Percentiles rank a stretch among this genome's conserved stretches.
Conservation (phyloP, 2,888 invertebrate genomes). For the Branchellion lobata region DNA sequence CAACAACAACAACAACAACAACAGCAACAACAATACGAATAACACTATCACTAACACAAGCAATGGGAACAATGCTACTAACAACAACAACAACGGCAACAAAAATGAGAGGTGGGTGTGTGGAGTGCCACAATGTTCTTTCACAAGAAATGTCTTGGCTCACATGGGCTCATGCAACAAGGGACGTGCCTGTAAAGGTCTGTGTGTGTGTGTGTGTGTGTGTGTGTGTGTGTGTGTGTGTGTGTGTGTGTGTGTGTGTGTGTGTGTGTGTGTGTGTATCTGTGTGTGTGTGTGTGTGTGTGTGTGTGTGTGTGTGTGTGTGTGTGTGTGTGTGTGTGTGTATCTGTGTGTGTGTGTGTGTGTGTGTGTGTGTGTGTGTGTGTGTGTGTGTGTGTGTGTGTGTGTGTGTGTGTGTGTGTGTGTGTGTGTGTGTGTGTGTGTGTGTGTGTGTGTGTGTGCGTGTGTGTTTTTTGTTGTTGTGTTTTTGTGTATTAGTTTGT, state of each 20-base stretch:
- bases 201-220: background rate
- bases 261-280: conserved; percentile 24
- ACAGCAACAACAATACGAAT: no score
- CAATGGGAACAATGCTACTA: no score
- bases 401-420: conserved; percentile 25
- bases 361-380: conserved; percentile 20
- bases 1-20: background rate
- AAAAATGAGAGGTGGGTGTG: no score
- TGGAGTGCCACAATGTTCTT: no score
- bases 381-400: conserved; percentile 23
- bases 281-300: conserved; percentile 31
- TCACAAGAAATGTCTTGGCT: no score
- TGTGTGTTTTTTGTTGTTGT: no score
- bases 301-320: conserved; percentile 33
- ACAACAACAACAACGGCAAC: no score
- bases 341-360: conserved; percentile 31
- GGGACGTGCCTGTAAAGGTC: background rate
- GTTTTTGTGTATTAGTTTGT: no score
- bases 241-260: conserved; percentile 25
- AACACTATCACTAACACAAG: no score
- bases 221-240: conserved; percentile 22
- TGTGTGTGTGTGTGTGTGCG: conserved; percentile 25
- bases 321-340: conserved; percentile 30
- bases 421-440: conserved; percentile 25
- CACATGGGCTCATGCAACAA: no score